phyloP scores from a whole-genome alignment of 1,140 invertebrate genomes.

The Brevipalpus yothersi region DNA sequence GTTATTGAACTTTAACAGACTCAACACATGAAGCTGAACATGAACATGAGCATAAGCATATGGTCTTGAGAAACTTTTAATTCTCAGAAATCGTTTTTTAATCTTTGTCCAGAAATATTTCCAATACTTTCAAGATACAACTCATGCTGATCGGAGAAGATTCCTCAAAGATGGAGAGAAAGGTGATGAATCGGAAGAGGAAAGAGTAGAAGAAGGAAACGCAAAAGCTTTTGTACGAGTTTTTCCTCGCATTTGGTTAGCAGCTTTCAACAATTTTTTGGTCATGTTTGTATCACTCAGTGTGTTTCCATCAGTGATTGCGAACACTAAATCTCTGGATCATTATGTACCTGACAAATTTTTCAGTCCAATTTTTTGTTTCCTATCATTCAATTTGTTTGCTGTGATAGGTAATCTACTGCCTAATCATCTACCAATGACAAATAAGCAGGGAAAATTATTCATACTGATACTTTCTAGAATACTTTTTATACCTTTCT shows the following conservation, averaged over 20 bases:
- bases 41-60: too few relatives aligned
- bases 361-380: conserved; percentile 77
- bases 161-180: too few relatives aligned
- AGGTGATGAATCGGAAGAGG: too few relatives aligned
- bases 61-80: too few relatives aligned
- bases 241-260: conserved; percentile 35
- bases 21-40: too few relatives aligned
- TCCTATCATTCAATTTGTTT: conserved; percentile 74
- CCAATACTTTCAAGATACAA: too few relatives aligned
- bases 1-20: too few relatives aligned
- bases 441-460: conserved; percentile 29
- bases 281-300: conserved; percentile 77
- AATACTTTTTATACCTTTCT: conserved; percentile 59
- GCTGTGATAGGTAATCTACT: conserved; percentile 55
- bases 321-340: conserved; percentile 25
- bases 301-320: conserved; percentile 64
- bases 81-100: too few relatives aligned
- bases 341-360: conserved; percentile 66
- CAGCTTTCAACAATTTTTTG: conserved; percentile 76
- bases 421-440: neutral
- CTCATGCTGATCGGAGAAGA: too few relatives aligned
- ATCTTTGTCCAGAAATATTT: too few relatives aligned
- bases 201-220: too few relatives aligned
- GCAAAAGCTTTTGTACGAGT: neutral
- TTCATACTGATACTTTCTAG: conserved; percentile 53